Base-by-base conservation (phyloP, 92 coral and sea anemone species). In the Zoanthus sociatus region DNA sequence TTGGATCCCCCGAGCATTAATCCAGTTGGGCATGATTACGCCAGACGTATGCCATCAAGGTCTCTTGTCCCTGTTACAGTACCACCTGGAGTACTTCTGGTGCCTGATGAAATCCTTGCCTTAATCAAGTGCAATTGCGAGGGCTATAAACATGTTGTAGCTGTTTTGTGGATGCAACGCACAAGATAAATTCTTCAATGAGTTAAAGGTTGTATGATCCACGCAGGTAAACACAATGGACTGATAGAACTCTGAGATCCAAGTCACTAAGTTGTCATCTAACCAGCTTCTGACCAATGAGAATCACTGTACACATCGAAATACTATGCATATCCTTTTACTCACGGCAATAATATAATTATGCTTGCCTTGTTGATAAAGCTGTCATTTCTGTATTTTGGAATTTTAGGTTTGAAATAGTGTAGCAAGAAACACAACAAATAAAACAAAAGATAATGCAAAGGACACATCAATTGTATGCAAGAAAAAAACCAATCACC, bases 21-120 rank as follows among this genome's bases (percentile, higher is more conserved):
- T 75, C 93, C 95, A 82, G 83, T 83, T 16, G 83, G 90, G 31
- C 90, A 83, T 86, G 93, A 89, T 60, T 92, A 90, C n/a, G 72
- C 77, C 50, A 83, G 79, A 69, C 83, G 90, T 84, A 89, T 78
- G 78, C 87, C 87, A 11, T 87, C 94, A 18, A 90, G 77, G 79
- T 77, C 93, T 18, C 77, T 86, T 44, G 75, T 90, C 37, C 93
- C 93, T 21, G 55, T 87, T 42, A 87, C 90, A 61, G 91, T 91
- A 33, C 93, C 90, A 87, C 60, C 55, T 70, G 87, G 87, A 58
- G 89, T 85, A 46, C 79, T 82, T 66, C 76, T 91, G 55, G 93
- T 88, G 45, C 93, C 93, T 20, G 93, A 91, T 48, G 83, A 88
- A 33, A 82, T 91, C 67, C 60, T 91, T 55, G 51, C 64, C 47